Conservation (phyloP, 2,888 invertebrate species). For the Periphyllus acericola region DNA sequence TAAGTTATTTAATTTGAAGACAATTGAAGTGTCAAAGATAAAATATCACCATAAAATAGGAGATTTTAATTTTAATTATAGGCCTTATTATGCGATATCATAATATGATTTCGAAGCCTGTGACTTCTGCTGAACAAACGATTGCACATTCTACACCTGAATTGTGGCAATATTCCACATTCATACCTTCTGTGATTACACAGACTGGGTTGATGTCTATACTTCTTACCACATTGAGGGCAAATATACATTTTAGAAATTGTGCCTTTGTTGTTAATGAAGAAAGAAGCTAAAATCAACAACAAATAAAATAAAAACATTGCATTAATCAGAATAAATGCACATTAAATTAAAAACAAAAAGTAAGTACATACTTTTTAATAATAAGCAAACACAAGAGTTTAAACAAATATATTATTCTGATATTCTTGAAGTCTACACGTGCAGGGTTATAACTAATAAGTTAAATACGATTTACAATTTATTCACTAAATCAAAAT, state of each 20-base stretch:
- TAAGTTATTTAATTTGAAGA: too few relatives aligned
- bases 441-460: conserved; percentile 18
- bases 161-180: conserved; percentile 67
- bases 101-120: conserved; percentile 63
- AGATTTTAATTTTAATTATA: neutral
- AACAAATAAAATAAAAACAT: conserved; percentile 24
- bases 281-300: conserved; percentile 37
- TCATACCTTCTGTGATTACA: conserved; percentile 66
- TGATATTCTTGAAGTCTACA: conserved; percentile 9
- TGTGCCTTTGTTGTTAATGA: conserved; percentile 36
- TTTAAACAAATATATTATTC: neutral
- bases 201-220: conserved; percentile 66
- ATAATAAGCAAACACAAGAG: conserved; percentile 29
- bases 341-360: neutral
- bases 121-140: conserved; percentile 64
- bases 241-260: conserved; percentile 63
- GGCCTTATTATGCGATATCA: conserved; percentile 46
- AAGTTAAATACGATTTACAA: conserved; percentile 19
- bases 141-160: conserved; percentile 67
- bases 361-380: neutral
- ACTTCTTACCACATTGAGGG: conserved; percentile 65
- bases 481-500: neutral
- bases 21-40: too few relatives aligned
- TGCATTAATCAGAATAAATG: neutral
- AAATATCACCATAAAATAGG: neutral